Evolutionary conservation across 2,797 vertebrate species (phyloP), one percentile per base, ranked within the genome.

Genomic region (Adrianichthys oophorus): DNA sequence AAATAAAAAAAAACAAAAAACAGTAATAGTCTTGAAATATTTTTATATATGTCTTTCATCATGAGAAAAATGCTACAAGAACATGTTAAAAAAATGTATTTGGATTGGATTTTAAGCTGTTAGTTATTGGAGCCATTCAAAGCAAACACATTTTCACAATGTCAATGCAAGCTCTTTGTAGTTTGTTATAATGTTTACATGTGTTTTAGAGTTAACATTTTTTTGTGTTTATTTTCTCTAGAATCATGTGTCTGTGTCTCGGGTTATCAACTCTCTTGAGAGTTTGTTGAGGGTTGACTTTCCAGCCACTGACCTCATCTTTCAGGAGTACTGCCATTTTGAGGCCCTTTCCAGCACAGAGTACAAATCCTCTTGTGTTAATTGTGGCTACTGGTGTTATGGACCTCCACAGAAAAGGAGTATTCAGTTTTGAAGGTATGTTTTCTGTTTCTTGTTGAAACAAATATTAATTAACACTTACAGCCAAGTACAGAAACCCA

Each of bases 281-380:
- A 48, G n/a, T 19, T 48, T 40, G 49, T n/a, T 18, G 10, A 40
- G 18, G 32, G 18, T 18, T 16, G 40, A 47, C 23, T 70, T 63
- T 56, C 69, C 62, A 0, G 17, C 56, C 3, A 40, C 17, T 0
- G 24, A 65, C 48, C 7, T 29, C 1, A 45, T 76, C 18, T 56
- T 76, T 14, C 70, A 65, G 14, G 72, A 42, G 5, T 80, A 74
- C 52, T 59, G 65, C 17, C 76, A 75, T 17, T 79, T 79, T 41
- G 72, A 75, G 41, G 68, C 76, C 2, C 41, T 72, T 5, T 50
- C 14, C 23, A 48, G 46, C 21, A 26, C 41, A 24, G 58, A 66
- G 8, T 72, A 79, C 49, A 21, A 13, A 29, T 62, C 41, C 41
- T 55, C 65, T 4, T 71, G 19, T 52, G 48, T 65, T 2, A 64